Evolutionary conservation across 2,888 invertebrate species (phyloP).

Genomic region (Oxyteleia sp.): DNA sequence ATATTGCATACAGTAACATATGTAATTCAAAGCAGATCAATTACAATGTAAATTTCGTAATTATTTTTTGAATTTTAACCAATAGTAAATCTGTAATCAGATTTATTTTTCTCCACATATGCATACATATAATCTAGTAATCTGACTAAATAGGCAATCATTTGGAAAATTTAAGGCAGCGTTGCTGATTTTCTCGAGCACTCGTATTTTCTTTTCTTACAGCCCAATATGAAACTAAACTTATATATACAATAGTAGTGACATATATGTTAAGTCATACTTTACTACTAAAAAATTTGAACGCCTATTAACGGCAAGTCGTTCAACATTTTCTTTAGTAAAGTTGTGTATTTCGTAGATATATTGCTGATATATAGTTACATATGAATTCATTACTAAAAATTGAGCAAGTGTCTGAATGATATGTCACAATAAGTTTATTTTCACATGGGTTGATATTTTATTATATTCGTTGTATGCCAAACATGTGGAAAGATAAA

Average conservation of each 20-base stretch:
- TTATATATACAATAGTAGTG: slow-evolving; percentile 10
- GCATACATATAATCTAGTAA: neutral
- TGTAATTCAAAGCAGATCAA: no score
- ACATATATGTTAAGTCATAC: neutral
- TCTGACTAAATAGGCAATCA: neutral
- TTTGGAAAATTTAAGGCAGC: neutral
- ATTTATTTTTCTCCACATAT: neutral
- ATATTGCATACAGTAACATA: no score
- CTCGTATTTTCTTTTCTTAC: neutral
- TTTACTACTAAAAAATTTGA: neutral
- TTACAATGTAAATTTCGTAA: no score
- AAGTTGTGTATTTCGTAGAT: neutral
- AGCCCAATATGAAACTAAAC: slow-evolving; percentile 22
- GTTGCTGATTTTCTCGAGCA: neutral
- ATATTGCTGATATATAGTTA: slow-evolving; percentile 24
- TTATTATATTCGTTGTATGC: neutral
- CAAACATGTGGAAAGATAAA: slow-evolving; percentile 13
- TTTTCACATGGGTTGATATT: slow-evolving; percentile 3
- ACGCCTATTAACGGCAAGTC: neutral
- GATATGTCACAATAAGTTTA: slow-evolving; percentile 24
- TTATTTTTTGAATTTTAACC: neutral
- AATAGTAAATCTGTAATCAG: neutral
- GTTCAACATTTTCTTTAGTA: neutral
- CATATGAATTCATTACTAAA: slow-evolving; percentile 27
- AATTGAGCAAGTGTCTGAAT: slow-evolving; percentile 45